phyloP scores from a whole-genome alignment of 2,888 invertebrate species.

The Drosophila diplacantha region DNA sequence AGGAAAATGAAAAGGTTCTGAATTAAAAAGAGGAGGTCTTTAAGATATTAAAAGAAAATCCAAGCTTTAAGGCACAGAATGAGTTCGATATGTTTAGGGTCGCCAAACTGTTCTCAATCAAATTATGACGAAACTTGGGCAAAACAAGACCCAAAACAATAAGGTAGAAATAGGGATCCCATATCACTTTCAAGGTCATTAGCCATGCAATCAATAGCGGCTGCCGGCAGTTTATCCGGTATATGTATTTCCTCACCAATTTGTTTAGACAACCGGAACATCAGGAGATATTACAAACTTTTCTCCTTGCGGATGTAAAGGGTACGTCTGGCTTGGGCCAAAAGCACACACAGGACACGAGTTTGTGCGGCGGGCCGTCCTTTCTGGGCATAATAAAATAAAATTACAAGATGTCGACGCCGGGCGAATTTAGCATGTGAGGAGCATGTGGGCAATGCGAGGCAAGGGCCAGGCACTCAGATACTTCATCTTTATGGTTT shows the following conservation, averaged over 20 bases:
- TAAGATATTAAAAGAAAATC: not conserved
- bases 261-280: conserved; percentile 38
- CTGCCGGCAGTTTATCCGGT: conserved; percentile 42
- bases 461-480: conserved; percentile 19
- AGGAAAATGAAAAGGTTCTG: conserved; percentile 1
- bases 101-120: conserved; percentile 31
- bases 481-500: conserved; percentile 49
- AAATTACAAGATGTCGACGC: conserved; percentile 55
- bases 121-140: conserved; percentile 38
- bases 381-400: conserved; percentile 52
- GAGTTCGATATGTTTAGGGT: conserved; percentile 7
- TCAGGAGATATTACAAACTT: conserved; percentile 47
- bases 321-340: conserved; percentile 31
- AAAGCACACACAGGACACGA: conserved; percentile 10
- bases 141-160: conserved; percentile 34
- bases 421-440: conserved; percentile 33
- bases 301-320: conserved; percentile 43
- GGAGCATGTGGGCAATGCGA: conserved; percentile 36
- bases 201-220: conserved; percentile 43
- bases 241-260: conserved; percentile 44
- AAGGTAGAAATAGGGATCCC: conserved; percentile 17
- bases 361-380: conserved; percentile 16
- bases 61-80: not conserved
- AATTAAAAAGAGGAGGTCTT: not conserved
- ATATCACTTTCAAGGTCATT: conserved; percentile 42